Conservation (phyloP, 1,140 invertebrate genomes). For the Calephelis nemesis region DNA sequence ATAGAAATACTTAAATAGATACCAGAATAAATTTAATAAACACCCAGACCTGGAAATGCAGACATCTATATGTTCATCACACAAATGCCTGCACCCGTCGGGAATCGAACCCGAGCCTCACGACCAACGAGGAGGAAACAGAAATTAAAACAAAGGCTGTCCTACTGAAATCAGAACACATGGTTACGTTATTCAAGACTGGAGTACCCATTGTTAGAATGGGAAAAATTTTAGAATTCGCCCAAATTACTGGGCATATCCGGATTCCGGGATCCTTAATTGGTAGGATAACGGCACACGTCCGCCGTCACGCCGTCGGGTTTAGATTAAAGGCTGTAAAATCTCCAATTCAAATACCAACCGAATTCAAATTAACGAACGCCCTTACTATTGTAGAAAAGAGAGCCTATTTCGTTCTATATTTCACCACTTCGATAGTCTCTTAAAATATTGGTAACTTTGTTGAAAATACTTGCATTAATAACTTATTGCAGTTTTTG, state of each 20-base stretch:
- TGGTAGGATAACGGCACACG: conserved; percentile 60
- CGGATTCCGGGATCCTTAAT: conserved; percentile 45
- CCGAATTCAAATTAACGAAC: conserved; percentile 61
- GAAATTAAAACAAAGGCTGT: background rate
- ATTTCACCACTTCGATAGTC: no score
- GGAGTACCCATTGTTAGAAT: background rate
- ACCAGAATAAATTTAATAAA: no score
- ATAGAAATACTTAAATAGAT: no score
- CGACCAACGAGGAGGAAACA: background rate
- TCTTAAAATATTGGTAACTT: no score
- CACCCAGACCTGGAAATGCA: no score
- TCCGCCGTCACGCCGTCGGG: conserved; percentile 49
- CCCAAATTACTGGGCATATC: conserved; percentile 12
- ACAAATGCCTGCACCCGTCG: no score
- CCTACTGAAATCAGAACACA: no score
- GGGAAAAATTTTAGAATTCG: conserved; percentile 12
- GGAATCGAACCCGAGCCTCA: no score
- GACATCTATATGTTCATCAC: no score
- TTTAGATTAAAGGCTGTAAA: conserved; percentile 71
- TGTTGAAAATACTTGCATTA: no score
- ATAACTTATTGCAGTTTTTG: no score
- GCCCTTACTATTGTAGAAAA: conserved; percentile 43
- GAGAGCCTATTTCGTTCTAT: background rate
- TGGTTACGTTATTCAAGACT: background rate
- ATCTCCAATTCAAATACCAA: conserved; percentile 72